These are phyloP conservation scores for Leistus spinibarbis DNA, from an alignment of 2,888 invertebrate genomes.

Conservation along the genomic window DNA sequence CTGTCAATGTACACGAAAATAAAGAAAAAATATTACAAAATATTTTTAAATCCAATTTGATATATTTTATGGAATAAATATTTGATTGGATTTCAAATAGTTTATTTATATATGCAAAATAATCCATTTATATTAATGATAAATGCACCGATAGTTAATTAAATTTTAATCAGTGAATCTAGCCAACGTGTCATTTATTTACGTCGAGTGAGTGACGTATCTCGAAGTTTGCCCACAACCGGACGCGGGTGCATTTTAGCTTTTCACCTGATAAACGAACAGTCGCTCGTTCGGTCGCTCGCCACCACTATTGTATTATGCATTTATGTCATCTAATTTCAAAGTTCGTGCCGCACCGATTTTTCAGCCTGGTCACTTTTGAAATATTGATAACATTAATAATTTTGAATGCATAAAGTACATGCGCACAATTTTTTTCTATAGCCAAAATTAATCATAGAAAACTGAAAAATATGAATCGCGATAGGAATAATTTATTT, in stretches of 20 bases:
- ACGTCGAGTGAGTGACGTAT: slow-evolving; percentile 30
- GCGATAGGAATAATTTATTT: neutral
- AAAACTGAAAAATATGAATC: neutral
- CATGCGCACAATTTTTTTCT: neutral
- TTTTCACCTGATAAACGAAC: slow-evolving; percentile 2
- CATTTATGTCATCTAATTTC: neutral
- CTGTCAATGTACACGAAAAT: no score
- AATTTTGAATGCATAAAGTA: neutral
- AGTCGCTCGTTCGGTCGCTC: no score
- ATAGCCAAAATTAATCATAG: neutral
- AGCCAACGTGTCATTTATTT: slow-evolving; percentile 31
- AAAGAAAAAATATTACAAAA: no score
- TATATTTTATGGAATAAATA: neutral
- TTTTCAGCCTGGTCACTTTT: neutral
- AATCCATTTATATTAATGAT: slow-evolving; percentile 29
- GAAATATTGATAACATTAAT: slow-evolving; percentile 1
- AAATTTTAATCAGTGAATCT: slow-evolving; percentile 38
- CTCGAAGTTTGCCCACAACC: slow-evolving; percentile 5
- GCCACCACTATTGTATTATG: neutral
- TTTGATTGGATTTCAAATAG: neutral
- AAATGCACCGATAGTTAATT: slow-evolving; percentile 33
- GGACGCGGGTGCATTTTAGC: slow-evolving; percentile 1
- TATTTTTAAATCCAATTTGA: no score
- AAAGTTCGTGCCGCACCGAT: neutral
- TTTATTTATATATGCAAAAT: neutral